Conservation (phyloP, 2,888 invertebrate species). For the Megalurothrips usitatus region DNA sequence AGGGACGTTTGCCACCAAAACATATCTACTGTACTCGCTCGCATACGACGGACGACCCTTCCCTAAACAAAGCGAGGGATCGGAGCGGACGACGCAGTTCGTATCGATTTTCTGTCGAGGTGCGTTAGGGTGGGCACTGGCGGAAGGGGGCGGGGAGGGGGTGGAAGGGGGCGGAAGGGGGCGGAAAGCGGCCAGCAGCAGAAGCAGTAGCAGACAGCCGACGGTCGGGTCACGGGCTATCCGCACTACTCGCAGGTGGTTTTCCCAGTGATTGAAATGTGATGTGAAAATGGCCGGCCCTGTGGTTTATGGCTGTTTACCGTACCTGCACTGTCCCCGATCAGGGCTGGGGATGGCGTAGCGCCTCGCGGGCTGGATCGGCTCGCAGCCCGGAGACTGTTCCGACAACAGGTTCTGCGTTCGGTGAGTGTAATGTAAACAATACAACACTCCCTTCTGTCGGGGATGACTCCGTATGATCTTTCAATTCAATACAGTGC, state of each 20-base stretch:
- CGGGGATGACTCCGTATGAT: neutral
- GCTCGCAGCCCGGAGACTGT: neutral
- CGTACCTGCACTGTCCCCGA: neutral
- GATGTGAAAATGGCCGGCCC: constrained; percentile 15
- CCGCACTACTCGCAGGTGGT: constrained; percentile 10
- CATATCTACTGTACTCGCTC: too few relatives aligned
- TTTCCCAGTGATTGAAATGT: neutral
- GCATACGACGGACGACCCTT: too few relatives aligned
- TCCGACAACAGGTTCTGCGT: neutral
- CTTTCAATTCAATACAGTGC: neutral
- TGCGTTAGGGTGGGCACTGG: too few relatives aligned
- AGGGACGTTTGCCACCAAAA: too few relatives aligned
- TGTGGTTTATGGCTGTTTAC: neutral
- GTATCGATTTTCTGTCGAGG: too few relatives aligned
- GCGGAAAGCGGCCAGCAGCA: too few relatives aligned
- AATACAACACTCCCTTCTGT: neutral
- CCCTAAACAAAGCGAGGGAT: too few relatives aligned
- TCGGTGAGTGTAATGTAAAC: neutral
- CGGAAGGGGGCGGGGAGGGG: too few relatives aligned
- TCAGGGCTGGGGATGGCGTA: neutral
- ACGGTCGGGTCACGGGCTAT: too few relatives aligned
- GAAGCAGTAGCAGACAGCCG: too few relatives aligned
- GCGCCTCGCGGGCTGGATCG: neutral
- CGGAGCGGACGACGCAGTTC: too few relatives aligned
- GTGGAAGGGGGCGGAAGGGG: too few relatives aligned